Evolutionary conservation across 2,797 vertebrate species (phyloP).

Genomic region (Artibeus lituratus): DNA sequence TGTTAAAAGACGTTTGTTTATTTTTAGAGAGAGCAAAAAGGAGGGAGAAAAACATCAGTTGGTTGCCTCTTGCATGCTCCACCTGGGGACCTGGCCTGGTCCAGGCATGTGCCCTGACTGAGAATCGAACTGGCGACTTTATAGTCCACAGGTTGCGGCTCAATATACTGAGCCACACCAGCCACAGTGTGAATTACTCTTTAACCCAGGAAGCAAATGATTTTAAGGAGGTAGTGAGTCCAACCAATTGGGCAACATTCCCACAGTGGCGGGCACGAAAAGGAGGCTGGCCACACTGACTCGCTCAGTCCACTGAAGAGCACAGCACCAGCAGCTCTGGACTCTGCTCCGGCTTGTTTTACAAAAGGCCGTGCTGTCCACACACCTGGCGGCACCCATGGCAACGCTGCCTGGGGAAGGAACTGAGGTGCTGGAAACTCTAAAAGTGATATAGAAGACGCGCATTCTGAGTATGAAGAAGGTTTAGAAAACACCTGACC

Average conservation of each 20-base stretch:
- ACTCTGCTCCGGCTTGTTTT: background rate
- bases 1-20: background rate
- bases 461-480: constrained; percentile 22
- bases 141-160: too few species aligned
- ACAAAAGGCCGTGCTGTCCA: background rate
- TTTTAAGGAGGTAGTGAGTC: background rate
- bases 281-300: background rate
- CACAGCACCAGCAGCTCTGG: background rate
- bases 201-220: constrained; percentile 17
- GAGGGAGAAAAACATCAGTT: too few species aligned
- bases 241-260: background rate
- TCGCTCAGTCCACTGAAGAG: background rate
- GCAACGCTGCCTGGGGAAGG: background rate
- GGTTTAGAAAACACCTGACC: constrained; percentile 2
- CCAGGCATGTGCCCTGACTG: too few species aligned
- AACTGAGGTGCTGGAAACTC: background rate
- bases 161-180: too few species aligned
- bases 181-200: background rate
- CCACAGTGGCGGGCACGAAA: background rate
- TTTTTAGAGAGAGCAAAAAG: too few species aligned
- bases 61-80: too few species aligned
- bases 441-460: background rate
- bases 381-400: background rate
- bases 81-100: too few species aligned
- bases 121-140: too few species aligned